Percentiles rank a stretch among this genome's conserved stretches.
Evolutionary conservation across 2,113 vertebrate species (phyloP).

Genomic region (Erythrocebus patas): DNA sequence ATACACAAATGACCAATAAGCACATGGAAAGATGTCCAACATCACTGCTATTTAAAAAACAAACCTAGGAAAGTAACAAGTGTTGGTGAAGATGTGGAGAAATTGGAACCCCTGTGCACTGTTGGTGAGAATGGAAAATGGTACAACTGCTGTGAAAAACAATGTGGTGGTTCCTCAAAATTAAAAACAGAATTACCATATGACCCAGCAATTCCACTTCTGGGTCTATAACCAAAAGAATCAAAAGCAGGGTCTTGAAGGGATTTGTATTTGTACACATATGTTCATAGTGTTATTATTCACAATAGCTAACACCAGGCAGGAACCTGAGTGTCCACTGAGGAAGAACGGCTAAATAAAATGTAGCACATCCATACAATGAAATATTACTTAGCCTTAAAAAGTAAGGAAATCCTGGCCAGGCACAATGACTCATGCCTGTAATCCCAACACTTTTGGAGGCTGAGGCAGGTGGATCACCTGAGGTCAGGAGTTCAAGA

Average conservation of each 20-base stretch:
- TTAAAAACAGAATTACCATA: background rate
- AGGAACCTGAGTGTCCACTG: background rate
- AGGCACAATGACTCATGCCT: too few species aligned
- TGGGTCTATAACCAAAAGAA: background rate
- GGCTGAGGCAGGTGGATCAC: too few species aligned
- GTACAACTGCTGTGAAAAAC: background rate
- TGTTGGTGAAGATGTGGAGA: background rate
- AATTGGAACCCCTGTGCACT: rapidly evolving
- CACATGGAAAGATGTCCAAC: background rate
- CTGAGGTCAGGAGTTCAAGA: too few species aligned
- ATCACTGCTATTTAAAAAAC: background rate
- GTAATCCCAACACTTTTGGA: too few species aligned
- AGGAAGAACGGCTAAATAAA: background rate
- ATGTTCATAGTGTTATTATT: too few species aligned
- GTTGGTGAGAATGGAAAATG: background rate
- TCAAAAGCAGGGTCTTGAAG: background rate
- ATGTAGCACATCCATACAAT: background rate
- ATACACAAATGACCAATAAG: background rate
- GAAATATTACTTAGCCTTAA: background rate
- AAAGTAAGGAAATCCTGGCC: background rate
- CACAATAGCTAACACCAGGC: background rate
- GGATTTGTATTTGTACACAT: too few species aligned
- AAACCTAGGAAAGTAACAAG: background rate
- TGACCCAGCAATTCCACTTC: background rate
- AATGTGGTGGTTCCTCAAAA: background rate